These are phyloP conservation scores for Parapsyche elsis DNA, from an alignment of 1,140 invertebrate genomes.

Conservation along the genomic window DNA sequence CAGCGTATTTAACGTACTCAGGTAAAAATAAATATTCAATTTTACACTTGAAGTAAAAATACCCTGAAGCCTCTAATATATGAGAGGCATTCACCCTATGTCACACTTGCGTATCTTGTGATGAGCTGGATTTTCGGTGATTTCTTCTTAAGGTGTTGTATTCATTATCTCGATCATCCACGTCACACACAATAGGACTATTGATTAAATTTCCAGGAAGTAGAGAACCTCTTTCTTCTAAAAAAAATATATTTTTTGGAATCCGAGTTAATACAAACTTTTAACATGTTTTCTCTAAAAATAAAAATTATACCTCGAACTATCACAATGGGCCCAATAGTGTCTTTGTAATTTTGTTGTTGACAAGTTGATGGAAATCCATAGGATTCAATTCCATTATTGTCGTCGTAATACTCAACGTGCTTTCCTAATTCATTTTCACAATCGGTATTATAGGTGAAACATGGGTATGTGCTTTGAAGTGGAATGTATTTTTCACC, in stretches of 20 bases:
- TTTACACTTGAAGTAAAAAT: conserved; percentile 32
- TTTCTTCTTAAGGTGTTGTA: conserved; percentile 39
- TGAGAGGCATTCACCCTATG: conserved; percentile 51
- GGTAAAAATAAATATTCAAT: conserved; percentile 31
- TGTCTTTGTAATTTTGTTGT: conserved; percentile 68
- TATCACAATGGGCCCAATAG: conserved; percentile 70
- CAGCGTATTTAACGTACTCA: background rate
- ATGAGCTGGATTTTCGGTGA: conserved; percentile 43
- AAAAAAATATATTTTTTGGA: too few species aligned
- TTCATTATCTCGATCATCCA: conserved; percentile 83
- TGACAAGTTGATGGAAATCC: conserved; percentile 74
- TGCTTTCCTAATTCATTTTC: conserved; percentile 58
- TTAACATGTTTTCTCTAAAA: conserved; percentile 8
- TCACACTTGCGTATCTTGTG: conserved; percentile 54
- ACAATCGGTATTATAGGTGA: conserved; percentile 76
- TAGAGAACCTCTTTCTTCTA: conserved; percentile 76
- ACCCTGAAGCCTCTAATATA: conserved; percentile 47
- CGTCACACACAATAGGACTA: conserved; percentile 87
- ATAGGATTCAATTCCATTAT: conserved; percentile 69
- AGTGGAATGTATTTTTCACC: conserved; percentile 78
- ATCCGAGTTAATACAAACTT: background rate
- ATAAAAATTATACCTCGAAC: conserved; percentile 62
- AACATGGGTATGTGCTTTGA: conserved; percentile 82
- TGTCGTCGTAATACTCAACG: conserved; percentile 38
- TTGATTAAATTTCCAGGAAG: conserved; percentile 75